Conservation (phyloP, 2,113 vertebrate genomes). For the Sitta europaea region DNA sequence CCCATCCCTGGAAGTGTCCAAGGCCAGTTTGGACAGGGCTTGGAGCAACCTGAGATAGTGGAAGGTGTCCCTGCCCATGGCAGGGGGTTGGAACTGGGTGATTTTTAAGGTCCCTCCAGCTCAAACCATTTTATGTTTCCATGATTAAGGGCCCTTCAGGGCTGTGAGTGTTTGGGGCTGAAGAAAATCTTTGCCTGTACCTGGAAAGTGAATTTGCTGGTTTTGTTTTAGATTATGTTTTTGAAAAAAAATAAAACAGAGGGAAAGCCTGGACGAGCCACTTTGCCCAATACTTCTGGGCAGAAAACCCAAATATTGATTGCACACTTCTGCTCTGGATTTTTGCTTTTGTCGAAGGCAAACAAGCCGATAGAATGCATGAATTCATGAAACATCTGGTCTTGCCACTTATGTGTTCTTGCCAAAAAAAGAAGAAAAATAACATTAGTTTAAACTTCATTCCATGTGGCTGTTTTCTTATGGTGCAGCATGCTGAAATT, state of each 20-base stretch:
- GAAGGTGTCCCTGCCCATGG: not conserved
- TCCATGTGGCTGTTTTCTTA: constrained; percentile 53
- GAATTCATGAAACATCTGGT: constrained; percentile 38
- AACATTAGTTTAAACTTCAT: constrained; percentile 16
- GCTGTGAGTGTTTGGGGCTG: not conserved
- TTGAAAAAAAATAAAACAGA: not conserved
- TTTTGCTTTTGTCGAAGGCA: not conserved
- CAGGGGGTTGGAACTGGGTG: not conserved
- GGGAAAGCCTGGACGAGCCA: not conserved
- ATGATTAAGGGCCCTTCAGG: not conserved
- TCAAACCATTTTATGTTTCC: not conserved
- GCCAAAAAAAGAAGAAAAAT: constrained; percentile 20
- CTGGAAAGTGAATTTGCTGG: accelerated
- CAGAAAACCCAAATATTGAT: constrained; percentile 14
- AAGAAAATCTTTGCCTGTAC: not conserved
- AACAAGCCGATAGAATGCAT: not conserved
- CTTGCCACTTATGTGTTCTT: not conserved
- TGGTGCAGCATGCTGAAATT: constrained; percentile 2
- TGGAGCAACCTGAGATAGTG: not conserved
- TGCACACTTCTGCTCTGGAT: not conserved
- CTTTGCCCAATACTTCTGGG: not conserved
- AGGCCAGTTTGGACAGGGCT: not conserved
- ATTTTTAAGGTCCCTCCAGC: not conserved
- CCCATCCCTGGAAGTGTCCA: not conserved
- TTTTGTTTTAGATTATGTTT: not conserved